Base-by-base conservation (phyloP, 1,140 invertebrate genomes). In the Andrena cerasifolii region DNA sequence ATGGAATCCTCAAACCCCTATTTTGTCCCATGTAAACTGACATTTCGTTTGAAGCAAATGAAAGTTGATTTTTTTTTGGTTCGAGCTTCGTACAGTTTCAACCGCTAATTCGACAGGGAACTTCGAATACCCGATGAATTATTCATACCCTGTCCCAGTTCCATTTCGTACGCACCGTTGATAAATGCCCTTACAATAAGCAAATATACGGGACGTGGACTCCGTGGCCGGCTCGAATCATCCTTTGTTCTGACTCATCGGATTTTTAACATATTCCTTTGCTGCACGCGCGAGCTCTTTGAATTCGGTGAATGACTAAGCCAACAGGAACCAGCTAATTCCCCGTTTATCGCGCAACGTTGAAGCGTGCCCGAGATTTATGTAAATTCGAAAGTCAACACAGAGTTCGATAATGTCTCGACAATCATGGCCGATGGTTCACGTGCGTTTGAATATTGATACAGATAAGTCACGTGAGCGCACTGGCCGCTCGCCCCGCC, bases 401-500 rank as follows among this genome's bases (percentile, higher is more conserved):
- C 1, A 36, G 53, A 16, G 61, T 31, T 58, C 79, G 74, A 84
- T 82, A 86, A 88, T 36, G 80, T 73, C 70, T 67, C 51, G 68
- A 86, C 85, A 86, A 87, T 88, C 84, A n/a, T 82, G 61, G 31
- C 18, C 56, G 87, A 88, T 87, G 83, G 82, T 67, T 87, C 84
- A 70, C 80, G 59, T 72, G 56, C 58, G 56, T 68, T 49, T 12
- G 66, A 80, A 67, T 67, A 66, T 40, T 65, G 73, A 61, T 72
- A 66, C 45, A 78, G 78, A 84, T 85, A 74, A 84, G 68, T 79
- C 79, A 81, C 82, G 79, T 71, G 78, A 78, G 72, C 75, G 70
- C 58, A 49, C 43, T 74, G 21, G 63, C 43, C 5, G 24, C n/a
- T 74, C 58, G 61, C 40, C 33, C 65, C 72, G 26, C 56, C 54